phyloP scores from a whole-genome alignment of 1,140 invertebrate genomes.

The Trigoniulus corallinus region DNA sequence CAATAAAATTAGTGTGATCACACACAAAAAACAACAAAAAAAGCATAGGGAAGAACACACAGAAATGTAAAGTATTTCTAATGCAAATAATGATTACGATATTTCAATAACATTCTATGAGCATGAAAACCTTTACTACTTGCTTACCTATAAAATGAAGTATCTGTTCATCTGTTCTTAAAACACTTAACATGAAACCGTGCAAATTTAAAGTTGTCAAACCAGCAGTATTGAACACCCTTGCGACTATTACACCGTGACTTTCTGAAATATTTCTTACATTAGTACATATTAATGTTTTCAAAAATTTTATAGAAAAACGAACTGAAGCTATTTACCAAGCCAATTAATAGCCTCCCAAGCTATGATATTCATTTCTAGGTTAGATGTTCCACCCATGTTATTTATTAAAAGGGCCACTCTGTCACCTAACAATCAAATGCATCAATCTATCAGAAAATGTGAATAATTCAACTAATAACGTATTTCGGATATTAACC shows the following conservation, averaged over 20 bases:
- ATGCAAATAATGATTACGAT: too few relatives aligned
- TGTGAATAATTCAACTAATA: too few relatives aligned
- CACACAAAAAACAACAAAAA: too few relatives aligned
- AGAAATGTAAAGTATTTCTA: too few relatives aligned
- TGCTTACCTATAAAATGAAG: too few relatives aligned
- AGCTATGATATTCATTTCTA: conserved; percentile 60
- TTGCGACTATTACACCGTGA: neutral
- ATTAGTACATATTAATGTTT: neutral
- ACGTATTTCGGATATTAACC: too few relatives aligned
- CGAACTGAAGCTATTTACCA: neutral
- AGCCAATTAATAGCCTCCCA: conserved; percentile 37
- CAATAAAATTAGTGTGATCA: too few relatives aligned
- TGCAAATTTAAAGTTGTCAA: conserved; percentile 65
- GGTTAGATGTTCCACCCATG: conserved; percentile 51
- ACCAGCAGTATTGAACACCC: neutral
- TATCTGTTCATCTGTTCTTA: too few relatives aligned
- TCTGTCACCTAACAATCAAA: conserved; percentile 24
- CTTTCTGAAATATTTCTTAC: neutral
- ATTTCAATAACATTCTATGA: too few relatives aligned
- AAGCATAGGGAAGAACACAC: too few relatives aligned
- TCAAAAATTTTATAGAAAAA: neutral
- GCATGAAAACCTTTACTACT: too few relatives aligned
- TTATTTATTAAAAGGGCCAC: conserved; percentile 61
- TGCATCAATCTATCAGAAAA: neutral
- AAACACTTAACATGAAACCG: conserved; percentile 53